phyloP scores from a whole-genome alignment of 2,797 vertebrate genomes.

The Lutjanus argentimaculatus region DNA sequence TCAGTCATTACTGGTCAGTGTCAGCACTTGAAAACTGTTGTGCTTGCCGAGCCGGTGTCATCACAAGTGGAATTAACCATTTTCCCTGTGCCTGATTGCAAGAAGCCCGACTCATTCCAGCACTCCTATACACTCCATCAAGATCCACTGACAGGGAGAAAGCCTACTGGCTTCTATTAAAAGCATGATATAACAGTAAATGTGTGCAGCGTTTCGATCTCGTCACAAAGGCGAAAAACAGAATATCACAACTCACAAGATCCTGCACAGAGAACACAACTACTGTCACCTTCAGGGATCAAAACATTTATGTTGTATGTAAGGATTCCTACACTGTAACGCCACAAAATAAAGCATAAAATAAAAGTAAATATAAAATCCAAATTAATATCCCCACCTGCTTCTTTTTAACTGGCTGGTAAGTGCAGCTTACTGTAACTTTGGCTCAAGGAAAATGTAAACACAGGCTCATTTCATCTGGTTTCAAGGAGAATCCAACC shows the following conservation, averaged over 20 bases:
- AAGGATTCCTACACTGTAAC: no score
- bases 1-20: constrained; percentile 92
- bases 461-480: no score
- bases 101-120: constrained; percentile 78
- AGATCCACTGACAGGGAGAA: constrained; percentile 73
- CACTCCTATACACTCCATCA: constrained; percentile 81
- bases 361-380: no score
- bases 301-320: background rate
- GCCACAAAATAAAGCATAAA: no score
- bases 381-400: no score
- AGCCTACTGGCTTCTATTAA: constrained; percentile 71
- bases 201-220: constrained; percentile 45
- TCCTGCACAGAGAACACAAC: background rate
- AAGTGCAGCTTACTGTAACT: no score
- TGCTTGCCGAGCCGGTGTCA: constrained; percentile 90
- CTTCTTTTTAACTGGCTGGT: no score
- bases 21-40: constrained; percentile 92
- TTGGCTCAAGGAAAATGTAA: no score
- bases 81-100: constrained; percentile 86
- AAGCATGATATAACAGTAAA: constrained; percentile 76
- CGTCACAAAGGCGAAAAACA: constrained; percentile 12
- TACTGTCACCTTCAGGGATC: background rate
- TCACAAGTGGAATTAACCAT: constrained; percentile 90
- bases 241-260: constrained; percentile 3
- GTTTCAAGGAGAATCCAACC: no score